A percentile compares a stretch with the other conserved stretches of the same genome.
phyloP scores from a whole-genome alignment of 2,888 invertebrate genomes.

The Anoncus sp. region DNA sequence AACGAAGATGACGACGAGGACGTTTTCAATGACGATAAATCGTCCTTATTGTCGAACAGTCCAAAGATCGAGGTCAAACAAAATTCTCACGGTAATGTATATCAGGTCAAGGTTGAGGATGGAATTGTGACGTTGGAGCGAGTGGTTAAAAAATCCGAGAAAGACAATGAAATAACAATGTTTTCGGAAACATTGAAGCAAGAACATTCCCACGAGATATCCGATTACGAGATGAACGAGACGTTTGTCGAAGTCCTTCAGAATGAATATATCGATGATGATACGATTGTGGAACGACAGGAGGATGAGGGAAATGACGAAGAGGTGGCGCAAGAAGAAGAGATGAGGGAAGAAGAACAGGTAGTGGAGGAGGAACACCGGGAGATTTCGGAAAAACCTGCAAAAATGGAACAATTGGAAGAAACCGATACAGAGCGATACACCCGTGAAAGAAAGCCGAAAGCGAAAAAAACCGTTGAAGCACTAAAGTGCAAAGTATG shows the following conservation, averaged over 20 bases:
- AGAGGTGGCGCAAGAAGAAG: conserved; percentile 53
- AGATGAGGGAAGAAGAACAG: conserved; percentile 31
- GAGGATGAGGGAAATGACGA: conserved; percentile 17
- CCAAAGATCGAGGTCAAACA: conserved; percentile 28
- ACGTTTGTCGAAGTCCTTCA: conserved; percentile 38
- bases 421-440: background rate
- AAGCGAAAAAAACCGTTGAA: conserved; percentile 2
- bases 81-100: conserved; percentile 70
- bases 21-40: conserved; percentile 65
- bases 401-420: background rate
- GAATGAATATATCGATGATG: conserved; percentile 15
- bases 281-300: conserved; percentile 1
- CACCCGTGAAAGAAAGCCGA: too few relatives aligned
- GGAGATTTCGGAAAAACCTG: background rate
- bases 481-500: conserved; percentile 78
- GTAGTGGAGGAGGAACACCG: background rate
- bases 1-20: conserved; percentile 66
- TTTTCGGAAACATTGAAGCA: conserved; percentile 23
- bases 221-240: conserved; percentile 48
- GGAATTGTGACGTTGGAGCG: conserved; percentile 76
- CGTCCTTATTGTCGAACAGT: conserved; percentile 67
- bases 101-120: conserved; percentile 78
- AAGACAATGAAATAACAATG: conserved; percentile 7
- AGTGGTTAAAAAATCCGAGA: conserved; percentile 59
- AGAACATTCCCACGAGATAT: conserved; percentile 32